A percentile compares a stretch with the other conserved stretches of the same genome.
These are phyloP conservation scores for Parasteatoda lunata DNA, from an alignment of 2,888 invertebrate genomes.

Conservation along the genomic window DNA sequence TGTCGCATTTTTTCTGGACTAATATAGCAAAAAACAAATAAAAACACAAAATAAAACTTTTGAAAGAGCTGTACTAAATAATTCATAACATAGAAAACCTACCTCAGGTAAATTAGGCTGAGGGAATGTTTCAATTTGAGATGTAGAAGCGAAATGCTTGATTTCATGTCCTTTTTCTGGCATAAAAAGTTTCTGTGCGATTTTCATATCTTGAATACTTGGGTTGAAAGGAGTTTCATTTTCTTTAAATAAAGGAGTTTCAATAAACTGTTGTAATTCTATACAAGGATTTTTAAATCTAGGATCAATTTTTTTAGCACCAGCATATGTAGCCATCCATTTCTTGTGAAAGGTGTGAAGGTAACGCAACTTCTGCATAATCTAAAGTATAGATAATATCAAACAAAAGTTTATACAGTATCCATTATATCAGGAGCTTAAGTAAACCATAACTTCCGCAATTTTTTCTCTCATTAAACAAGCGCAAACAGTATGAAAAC, in stretches of 20 bases:
- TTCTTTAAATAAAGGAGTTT: constrained; percentile 68
- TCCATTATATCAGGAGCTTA: too few species aligned
- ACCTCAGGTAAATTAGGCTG: constrained; percentile 62
- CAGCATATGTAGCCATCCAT: constrained; percentile 23
- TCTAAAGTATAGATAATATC: too few species aligned
- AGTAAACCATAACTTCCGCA: too few species aligned
- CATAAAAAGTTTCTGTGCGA: constrained; percentile 67
- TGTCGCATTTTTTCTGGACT: too few species aligned
- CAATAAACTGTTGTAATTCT: constrained; percentile 61
- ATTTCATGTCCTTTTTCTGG: constrained; percentile 51
- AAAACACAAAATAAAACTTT: too few species aligned
- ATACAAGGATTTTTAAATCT: constrained; percentile 63
- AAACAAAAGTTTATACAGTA: too few species aligned
- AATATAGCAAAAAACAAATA: too few species aligned
- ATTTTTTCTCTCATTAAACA: too few species aligned
- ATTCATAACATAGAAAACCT: constrained; percentile 5
- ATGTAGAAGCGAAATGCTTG: constrained; percentile 44
- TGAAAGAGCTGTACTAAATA: neutral
- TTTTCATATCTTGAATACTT: constrained; percentile 63
- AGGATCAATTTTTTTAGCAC: constrained; percentile 49
- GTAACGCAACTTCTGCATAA: too few species aligned
- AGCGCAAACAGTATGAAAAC: too few species aligned
- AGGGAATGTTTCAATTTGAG: constrained; percentile 45
- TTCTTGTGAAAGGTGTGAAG: neutral
- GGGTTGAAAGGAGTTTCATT: constrained; percentile 69